phyloP scores from a whole-genome alignment of 2,113 vertebrate species.

The Eublepharis macularius region DNA sequence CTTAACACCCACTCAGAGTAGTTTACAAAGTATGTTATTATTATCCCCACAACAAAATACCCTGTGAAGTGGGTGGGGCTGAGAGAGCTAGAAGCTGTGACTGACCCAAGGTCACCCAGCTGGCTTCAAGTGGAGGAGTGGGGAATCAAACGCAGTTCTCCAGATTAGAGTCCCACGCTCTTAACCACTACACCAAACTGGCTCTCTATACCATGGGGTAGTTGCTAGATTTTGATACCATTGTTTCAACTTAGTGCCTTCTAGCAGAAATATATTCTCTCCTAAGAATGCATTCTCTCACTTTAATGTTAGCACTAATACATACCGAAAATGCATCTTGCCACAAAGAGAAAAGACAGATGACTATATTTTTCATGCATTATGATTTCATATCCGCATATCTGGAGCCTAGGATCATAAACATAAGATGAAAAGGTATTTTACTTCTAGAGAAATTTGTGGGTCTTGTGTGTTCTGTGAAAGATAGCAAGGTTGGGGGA shows the following conservation, averaged over 20 bases:
- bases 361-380: constrained; percentile 13
- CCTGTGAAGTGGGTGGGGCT: too few species aligned
- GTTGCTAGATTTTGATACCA: background rate
- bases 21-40: too few species aligned
- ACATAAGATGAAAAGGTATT: constrained; percentile 7
- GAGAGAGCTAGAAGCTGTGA: too few species aligned
- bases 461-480: background rate
- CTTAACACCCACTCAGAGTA: too few species aligned
- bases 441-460: background rate
- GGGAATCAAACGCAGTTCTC: too few species aligned
- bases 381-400: constrained; percentile 6
- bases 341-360: constrained; percentile 15
- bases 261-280: constrained; percentile 4
- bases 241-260: constrained; percentile 5
- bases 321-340: background rate
- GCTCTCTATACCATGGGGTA: too few species aligned
- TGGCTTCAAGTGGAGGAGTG: too few species aligned
- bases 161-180: too few species aligned
- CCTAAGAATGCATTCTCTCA: constrained; percentile 25
- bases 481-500: background rate
- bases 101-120: too few species aligned
- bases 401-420: background rate
- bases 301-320: constrained; percentile 5
- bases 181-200: too few species aligned
- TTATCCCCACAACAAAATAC: too few species aligned